Base-by-base conservation (phyloP, 1,140 invertebrate genomes). In the Drosophila gunungcola region DNA sequence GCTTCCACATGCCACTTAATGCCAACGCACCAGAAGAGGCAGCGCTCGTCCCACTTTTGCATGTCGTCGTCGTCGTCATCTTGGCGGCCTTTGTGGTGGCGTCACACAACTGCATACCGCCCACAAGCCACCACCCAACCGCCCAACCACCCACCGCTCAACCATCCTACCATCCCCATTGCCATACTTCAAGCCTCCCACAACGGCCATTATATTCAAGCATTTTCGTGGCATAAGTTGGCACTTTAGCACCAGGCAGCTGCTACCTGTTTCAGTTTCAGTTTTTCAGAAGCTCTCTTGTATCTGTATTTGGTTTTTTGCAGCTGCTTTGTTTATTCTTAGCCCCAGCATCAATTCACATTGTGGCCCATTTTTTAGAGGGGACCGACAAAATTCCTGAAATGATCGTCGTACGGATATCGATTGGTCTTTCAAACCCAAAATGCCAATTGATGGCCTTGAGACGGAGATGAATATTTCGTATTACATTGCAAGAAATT, bases 1-100 rank as follows among this genome's bases (percentile, higher is more conserved):
- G 57, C 67, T 89, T 83, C 80, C 85, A 89, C 85, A 89, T 89
- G 84, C 84, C 84, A 89, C 84, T 89, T 89, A 89, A 89, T 89
- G 84, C 84, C 84, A 85, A 86, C 78, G 84, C 84, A 78, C 76
- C 79, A 81, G 54, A 48, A 16, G 64, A 38, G 49, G 29, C 25
- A 49, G 46, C 46, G 34, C 61, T 75, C 79, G 83, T 83, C 73
- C 82, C 79, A 86, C 83, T 86, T 86, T 86, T 75, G 63, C 80
- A 70, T 80, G 70, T 78, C 69, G 38, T 61, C 43, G 51, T 25
- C 55, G 69, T 62, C 64, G 73, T 64, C 73, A 58, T 57, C 58
- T 72, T 56, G 57, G 55, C 68, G 60, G 67, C 65, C 81, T 80
- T 85, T 84, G 76, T 77, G 62, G 75, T 55, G 41, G 62, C 62